Percentiles rank a stretch among this genome's conserved stretches.
phyloP scores from a whole-genome alignment of 2,797 vertebrate species.

The Furcifer pardalis region DNA sequence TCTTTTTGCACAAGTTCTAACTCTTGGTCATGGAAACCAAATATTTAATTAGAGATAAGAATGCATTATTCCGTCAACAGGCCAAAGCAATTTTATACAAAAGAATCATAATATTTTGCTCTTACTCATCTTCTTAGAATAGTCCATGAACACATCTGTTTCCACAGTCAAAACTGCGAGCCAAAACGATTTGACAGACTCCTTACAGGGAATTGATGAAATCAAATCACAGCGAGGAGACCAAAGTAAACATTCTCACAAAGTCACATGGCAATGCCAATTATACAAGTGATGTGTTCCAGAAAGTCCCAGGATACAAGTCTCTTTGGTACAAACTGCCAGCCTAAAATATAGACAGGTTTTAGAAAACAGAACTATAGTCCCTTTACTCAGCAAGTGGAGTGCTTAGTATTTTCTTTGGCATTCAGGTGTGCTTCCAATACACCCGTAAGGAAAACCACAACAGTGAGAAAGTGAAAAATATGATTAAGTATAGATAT shows the following conservation, averaged over 20 bases:
- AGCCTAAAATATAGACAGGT: conserved; percentile 38
- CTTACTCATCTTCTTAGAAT: neutral
- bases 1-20: neutral
- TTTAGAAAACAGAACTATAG: conserved; percentile 54
- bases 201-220: neutral
- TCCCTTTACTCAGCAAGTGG: conserved; percentile 53
- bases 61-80: neutral
- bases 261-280: conserved; percentile 32
- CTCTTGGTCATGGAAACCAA: neutral
- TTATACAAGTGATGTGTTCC: conserved; percentile 35
- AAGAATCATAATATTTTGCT: neutral
- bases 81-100: neutral
- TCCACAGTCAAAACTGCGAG: neutral
- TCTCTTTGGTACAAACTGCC: conserved; percentile 53
- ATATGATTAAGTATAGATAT: conserved; percentile 27
- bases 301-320: conserved; percentile 16
- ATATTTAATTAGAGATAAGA: neutral
- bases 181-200: neutral
- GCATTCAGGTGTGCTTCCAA: conserved; percentile 51
- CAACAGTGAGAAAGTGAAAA: conserved; percentile 43
- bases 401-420: conserved; percentile 57
- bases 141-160: conserved; percentile 6
- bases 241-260: conserved; percentile 27
- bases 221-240: neutral
- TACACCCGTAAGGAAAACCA: conserved; percentile 51